Evolutionary conservation across 2,797 vertebrate genomes (phyloP), one percentile per base, ranked within the genome.

Genomic region (Etheostoma perlongum): DNA sequence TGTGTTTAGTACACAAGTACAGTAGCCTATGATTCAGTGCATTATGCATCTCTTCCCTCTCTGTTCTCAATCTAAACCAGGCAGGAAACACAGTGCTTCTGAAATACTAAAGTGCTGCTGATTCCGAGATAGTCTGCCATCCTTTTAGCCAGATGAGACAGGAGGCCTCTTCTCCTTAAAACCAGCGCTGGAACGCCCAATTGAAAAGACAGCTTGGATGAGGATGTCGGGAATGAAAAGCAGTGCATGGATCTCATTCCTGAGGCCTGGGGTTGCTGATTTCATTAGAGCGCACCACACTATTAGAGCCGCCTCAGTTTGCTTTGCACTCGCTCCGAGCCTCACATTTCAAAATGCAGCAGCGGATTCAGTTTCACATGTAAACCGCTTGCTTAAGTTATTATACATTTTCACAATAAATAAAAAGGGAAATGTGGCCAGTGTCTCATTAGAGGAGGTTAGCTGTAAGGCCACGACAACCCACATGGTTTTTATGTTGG

Each of bases 351-450:
- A 92, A 89, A 91, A 92, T 84, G 90, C 88, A 85, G 84, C 69
- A 72, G 55, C 51, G 84, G 90, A 92, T 95, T 93, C 78, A 80
- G 90, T 95, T 94, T 94, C 91, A 93, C 91, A 89, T 74, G 30
- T 76, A 88, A 93, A 94, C 92, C 92, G n/a, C 92, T 92, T 18
- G 65, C 82, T 91, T 90, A 86, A 86, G 83, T 93, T 91, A 88
- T 93, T 93, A 89, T 84, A 89, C 82, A 87, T 93, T 92, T 93
- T 94, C 87, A 93, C 88, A 94, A 91, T 93, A 93, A 95, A 93
- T 92, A 92, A 55, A 78, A 88, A 65, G 74, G 81, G 72, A 89
- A 93, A 93, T 90, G 89, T 49, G 81, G 92, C 87, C 64, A 67
- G 74, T 6, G 63, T 79, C 81, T 88, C 30, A 69, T 87, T 83